These are phyloP conservation scores for Penaeus japonicus DNA, from an alignment of 1,140 invertebrate genomes.

Conservation along the genomic window DNA sequence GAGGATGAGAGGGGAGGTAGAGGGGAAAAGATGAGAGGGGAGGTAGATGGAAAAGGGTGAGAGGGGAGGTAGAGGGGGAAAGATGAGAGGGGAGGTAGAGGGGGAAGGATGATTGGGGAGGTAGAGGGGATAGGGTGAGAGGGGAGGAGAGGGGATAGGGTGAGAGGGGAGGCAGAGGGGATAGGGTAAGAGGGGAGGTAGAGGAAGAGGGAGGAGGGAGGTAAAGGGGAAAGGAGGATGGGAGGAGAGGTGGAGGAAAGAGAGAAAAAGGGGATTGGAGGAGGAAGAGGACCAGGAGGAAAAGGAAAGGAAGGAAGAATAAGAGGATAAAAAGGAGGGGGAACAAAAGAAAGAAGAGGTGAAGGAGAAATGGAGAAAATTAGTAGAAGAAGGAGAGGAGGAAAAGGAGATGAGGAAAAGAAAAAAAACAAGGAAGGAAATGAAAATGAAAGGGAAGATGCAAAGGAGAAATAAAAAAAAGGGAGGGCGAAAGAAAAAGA, in stretches of 20 bases:
- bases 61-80: too few relatives aligned
- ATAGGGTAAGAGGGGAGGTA: background rate
- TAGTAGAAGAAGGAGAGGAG: background rate
- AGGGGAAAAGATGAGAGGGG: too few relatives aligned
- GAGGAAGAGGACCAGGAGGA: background rate
- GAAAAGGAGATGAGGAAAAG: background rate
- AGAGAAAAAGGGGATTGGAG: background rate
- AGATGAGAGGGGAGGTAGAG: background rate
- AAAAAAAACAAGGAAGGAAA: background rate
- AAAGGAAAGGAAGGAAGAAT: background rate
- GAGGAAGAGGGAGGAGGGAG: background rate
- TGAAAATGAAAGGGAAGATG: background rate
- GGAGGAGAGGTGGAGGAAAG: background rate
- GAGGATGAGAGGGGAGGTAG: background rate
- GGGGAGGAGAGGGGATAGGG: too few relatives aligned
- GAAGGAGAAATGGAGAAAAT: background rate
- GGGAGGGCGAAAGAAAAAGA: background rate
- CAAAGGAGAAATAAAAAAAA: background rate
- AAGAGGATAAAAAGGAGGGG: background rate
- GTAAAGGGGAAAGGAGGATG: background rate
- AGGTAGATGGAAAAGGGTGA: too few relatives aligned
- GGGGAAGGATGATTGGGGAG: background rate
- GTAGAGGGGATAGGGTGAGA: background rate
- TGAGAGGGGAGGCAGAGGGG: background rate
- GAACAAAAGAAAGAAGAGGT: too few relatives aligned